Evolutionary conservation across 2,113 vertebrate genomes (phyloP).

Genomic region (Petrocephalus microphthalmus): DNA sequence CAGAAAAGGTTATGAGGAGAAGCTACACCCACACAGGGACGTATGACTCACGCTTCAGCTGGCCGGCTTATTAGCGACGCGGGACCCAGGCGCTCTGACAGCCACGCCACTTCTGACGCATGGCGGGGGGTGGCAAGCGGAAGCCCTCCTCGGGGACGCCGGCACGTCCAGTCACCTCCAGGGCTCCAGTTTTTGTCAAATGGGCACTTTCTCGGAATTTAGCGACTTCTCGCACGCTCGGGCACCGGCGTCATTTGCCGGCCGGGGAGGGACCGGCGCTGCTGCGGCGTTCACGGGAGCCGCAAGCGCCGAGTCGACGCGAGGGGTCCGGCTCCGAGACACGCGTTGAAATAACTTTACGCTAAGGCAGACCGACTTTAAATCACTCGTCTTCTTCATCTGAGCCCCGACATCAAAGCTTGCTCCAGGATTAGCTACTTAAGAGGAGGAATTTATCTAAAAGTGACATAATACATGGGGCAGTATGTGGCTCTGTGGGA

Average conservation of each 20-base stretch:
- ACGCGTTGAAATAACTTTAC: neutral
- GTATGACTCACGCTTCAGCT: slow-evolving; percentile 43
- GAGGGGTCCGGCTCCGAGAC: neutral
- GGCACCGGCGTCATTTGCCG: neutral
- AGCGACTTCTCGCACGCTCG: too few species aligned
- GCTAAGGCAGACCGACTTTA: neutral
- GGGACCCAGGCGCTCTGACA: slow-evolving; percentile 34
- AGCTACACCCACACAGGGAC: slow-evolving; percentile 43
- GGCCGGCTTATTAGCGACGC: slow-evolving; percentile 38
- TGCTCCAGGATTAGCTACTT: neutral
- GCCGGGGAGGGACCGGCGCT: neutral
- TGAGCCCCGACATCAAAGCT: neutral
- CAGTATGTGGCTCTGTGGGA: neutral
- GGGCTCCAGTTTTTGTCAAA: slow-evolving; percentile 6
- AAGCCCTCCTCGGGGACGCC: neutral
- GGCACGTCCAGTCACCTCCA: neutral
- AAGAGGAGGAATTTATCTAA: neutral
- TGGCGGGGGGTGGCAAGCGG: slow-evolving; percentile 23
- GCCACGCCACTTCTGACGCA: slow-evolving; percentile 40
- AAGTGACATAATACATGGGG: neutral
- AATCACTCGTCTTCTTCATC: neutral
- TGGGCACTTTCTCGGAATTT: neutral
- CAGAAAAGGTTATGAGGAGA: slow-evolving; percentile 32
- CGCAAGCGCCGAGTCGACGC: neutral
- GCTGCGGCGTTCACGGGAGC: neutral